Conservation (phyloP, 2,888 invertebrate genomes). For the Chalcosyrphus nemorum region DNA sequence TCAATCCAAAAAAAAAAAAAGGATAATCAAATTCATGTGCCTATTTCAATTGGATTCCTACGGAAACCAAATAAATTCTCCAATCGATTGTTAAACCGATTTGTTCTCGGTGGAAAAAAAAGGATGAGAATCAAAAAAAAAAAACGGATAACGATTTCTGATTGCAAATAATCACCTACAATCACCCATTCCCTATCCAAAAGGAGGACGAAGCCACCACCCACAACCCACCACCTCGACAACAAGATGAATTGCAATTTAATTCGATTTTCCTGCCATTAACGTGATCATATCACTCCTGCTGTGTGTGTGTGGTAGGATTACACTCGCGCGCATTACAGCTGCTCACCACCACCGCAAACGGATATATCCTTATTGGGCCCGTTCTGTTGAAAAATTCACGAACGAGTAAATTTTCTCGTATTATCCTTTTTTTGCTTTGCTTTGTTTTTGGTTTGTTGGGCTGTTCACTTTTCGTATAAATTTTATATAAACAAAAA, state of each 20-base stretch:
- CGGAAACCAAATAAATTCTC: constrained; percentile 39
- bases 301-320: constrained; percentile 24
- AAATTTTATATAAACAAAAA: constrained; percentile 44
- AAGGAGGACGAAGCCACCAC: not conserved
- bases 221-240: constrained; percentile 29
- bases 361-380: constrained; percentile 26
- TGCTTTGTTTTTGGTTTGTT: constrained; percentile 21
- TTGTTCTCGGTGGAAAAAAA: constrained; percentile 12
- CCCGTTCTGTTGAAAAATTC: constrained; percentile 56
- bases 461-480: not conserved
- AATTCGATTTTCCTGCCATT: constrained; percentile 67
- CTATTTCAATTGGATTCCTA: constrained; percentile 29
- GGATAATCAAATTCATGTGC: constrained; percentile 21
- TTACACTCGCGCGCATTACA: not conserved
- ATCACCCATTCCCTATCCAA: not conserved
- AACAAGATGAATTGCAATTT: constrained; percentile 69
- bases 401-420: constrained; percentile 22
- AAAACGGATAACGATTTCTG: constrained; percentile 43
- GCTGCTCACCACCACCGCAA: not conserved
- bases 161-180: constrained; percentile 54
- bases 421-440: constrained; percentile 24
- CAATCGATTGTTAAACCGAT: constrained; percentile 60
- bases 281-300: constrained; percentile 48
- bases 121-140: constrained; percentile 1
- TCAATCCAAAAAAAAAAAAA: not conserved